These are phyloP conservation scores for Prorops nasuta DNA, from an alignment of 1,140 invertebrate genomes.

Conservation along the genomic window DNA sequence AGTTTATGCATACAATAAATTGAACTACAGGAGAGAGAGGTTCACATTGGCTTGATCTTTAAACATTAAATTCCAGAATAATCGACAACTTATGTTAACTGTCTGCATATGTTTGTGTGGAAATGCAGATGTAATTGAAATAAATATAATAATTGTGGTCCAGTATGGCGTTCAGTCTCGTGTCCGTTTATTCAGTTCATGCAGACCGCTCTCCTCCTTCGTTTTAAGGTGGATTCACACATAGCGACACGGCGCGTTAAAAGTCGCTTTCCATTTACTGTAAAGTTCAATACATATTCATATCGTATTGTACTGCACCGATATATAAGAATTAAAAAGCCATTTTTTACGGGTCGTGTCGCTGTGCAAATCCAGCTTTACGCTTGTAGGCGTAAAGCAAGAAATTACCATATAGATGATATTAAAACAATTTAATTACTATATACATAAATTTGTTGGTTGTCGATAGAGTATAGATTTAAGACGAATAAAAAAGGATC, in stretches of 20 bases:
- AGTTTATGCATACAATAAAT: constrained; percentile 27
- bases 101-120: constrained; percentile 14
- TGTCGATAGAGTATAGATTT: constrained; percentile 5
- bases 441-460: constrained; percentile 33
- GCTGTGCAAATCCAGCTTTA: too few relatives aligned
- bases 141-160: constrained; percentile 20
- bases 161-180: constrained; percentile 31
- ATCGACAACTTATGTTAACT: too few relatives aligned
- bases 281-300: too few relatives aligned
- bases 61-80: too few relatives aligned
- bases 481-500: constrained; percentile 21
- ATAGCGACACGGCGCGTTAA: too few relatives aligned
- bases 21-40: constrained; percentile 28
- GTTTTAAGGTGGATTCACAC: too few relatives aligned
- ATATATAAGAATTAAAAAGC: too few relatives aligned
- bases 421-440: constrained; percentile 34
- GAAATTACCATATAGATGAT: constrained; percentile 27
- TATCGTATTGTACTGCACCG: too few relatives aligned
- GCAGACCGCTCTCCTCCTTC: constrained; percentile 30
- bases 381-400: constrained; percentile 23
- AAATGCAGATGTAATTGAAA: constrained; percentile 10
- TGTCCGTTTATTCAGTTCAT: constrained; percentile 22
- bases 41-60: too few relatives aligned
- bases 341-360: too few relatives aligned
- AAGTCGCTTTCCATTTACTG: too few relatives aligned